Conservation (phyloP, 1,140 invertebrate species). For the Macrobrachium rosenbergii region DNA sequence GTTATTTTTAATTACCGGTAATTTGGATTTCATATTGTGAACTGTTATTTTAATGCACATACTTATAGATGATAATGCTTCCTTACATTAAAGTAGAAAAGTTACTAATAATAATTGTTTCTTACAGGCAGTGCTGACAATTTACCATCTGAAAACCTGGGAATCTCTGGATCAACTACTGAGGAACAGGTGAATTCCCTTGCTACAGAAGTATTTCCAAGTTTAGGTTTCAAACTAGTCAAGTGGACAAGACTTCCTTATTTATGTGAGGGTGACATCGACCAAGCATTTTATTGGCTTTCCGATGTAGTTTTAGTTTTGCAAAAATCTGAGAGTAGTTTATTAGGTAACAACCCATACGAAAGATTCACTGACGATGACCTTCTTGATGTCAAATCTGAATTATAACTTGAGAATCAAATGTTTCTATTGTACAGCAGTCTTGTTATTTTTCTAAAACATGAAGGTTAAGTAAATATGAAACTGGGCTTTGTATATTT, state of each 20-base stretch:
- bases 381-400: too few relatives aligned
- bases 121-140: constrained; percentile 70
- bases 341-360: too few relatives aligned
- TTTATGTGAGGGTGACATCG: constrained; percentile 93
- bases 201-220: constrained; percentile 68
- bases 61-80: background rate
- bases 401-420: too few relatives aligned
- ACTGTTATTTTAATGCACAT: too few relatives aligned
- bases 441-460: too few relatives aligned
- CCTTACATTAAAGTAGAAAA: constrained; percentile 14
- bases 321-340: constrained; percentile 15
- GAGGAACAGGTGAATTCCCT: constrained; percentile 84
- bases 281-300: constrained; percentile 91
- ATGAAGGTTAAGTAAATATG: too few relatives aligned
- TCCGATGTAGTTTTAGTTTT: constrained; percentile 86
- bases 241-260: constrained; percentile 90
- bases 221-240: constrained; percentile 73
- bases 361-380: too few relatives aligned
- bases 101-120: background rate
- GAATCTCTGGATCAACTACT: constrained; percentile 79
- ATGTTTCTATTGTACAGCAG: too few relatives aligned
- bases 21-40: too few relatives aligned
- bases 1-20: too few relatives aligned
- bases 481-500: too few relatives aligned
- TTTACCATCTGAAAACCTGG: constrained; percentile 80